Conservation (phyloP, 2,797 vertebrate species). For the Dipus sagitta region DNA sequence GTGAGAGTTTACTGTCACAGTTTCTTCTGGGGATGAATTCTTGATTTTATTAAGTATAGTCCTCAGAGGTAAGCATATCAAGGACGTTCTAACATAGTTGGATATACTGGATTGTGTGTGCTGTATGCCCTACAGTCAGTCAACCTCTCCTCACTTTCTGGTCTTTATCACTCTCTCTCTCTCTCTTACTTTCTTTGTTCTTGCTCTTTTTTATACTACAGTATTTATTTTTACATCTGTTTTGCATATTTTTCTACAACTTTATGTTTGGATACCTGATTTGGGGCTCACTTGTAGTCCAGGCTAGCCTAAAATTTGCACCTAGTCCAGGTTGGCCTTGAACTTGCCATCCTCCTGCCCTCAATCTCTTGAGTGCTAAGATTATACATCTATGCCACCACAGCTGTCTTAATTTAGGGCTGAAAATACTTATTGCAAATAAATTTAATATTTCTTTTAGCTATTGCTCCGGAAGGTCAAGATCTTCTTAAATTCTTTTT, state of each 20-base stretch:
- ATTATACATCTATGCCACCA: background rate
- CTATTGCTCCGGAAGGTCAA: conserved; percentile 23
- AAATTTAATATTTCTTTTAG: background rate
- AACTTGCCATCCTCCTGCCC: background rate
- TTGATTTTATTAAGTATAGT: background rate
- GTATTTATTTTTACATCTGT: background rate
- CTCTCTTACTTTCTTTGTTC: background rate
- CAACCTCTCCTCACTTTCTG: background rate
- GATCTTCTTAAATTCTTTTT: background rate
- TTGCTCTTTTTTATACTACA: background rate
- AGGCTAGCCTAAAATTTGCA: background rate
- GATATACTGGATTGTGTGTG: background rate
- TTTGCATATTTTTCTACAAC: background rate
- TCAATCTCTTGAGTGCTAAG: background rate
- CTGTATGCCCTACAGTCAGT: background rate
- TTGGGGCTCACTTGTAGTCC: background rate
- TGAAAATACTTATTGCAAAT: background rate
- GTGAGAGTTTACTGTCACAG: background rate
- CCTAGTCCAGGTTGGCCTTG: too few relatives aligned
- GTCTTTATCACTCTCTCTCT: background rate
- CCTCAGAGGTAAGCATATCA: background rate
- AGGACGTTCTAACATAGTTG: background rate
- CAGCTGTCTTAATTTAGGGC: background rate
- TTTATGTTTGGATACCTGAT: background rate
- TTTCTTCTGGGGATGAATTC: background rate